phyloP scores from a whole-genome alignment of 2,113 vertebrate species.

The Notothenia coriiceps region DNA sequence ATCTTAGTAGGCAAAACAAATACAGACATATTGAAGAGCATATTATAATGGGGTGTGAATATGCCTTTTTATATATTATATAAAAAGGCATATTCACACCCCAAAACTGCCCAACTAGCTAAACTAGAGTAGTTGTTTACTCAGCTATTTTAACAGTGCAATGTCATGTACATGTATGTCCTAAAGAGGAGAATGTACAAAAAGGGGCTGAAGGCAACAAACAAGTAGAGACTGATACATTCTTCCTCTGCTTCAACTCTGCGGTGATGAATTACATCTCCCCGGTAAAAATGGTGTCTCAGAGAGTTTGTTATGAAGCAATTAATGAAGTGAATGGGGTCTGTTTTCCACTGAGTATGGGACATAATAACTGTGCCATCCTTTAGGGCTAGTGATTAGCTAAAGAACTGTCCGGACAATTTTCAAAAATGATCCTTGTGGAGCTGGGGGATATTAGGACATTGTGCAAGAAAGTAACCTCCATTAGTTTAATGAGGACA shows the following conservation, averaged over 20 bases:
- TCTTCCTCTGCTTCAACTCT: conserved; percentile 30
- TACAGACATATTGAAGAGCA: conserved; percentile 9
- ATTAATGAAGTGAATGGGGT: conserved; percentile 35
- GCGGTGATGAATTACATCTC: conserved; percentile 42
- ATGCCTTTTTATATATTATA: neutral
- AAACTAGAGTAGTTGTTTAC: neutral
- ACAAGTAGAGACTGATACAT: conserved; percentile 33
- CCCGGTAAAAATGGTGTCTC: conserved; percentile 29
- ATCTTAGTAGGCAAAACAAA: neutral
- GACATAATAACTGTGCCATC: conserved; percentile 27
- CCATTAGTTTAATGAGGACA: conserved; percentile 41
- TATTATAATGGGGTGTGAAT: neutral
- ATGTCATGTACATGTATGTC: conserved; percentile 22
- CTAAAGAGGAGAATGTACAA: conserved; percentile 1
- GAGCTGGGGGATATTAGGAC: conserved; percentile 1
- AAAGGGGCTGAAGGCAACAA: conserved; percentile 12
- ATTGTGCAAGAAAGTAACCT: conserved; percentile 13
- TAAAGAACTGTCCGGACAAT: conserved; percentile 11
- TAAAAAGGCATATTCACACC: neutral
- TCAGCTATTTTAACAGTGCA: conserved; percentile 21
- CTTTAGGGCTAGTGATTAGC: conserved; percentile 27
- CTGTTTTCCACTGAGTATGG: conserved; percentile 28
- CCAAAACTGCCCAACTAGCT: neutral
- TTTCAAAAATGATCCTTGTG: conserved; percentile 3
- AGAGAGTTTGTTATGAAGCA: conserved; percentile 42